Evolutionary conservation across 2,888 invertebrate genomes (phyloP), one percentile per base, ranked within the genome.

Genomic region (Yponomeuta cagnagella): DNA sequence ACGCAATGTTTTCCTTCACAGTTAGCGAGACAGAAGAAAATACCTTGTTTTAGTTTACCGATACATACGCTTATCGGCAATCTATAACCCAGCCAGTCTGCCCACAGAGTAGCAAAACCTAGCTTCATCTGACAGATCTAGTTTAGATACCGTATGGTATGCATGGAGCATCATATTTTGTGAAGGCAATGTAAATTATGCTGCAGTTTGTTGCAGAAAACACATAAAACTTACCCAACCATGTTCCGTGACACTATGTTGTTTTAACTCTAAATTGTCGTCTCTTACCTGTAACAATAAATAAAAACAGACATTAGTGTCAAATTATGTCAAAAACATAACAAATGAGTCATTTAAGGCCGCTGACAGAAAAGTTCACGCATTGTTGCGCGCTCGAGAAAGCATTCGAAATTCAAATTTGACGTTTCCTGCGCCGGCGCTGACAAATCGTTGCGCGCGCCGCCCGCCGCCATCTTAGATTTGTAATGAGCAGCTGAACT

Each of bases 251-350:
- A 58, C 6, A 58, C 2, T 63, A 10, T 65, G 30, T 10, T 65
- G 65, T 8, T 30, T 33, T 65, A 33, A 65, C 1, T 4, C 10
- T 30, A 33, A 65, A 65, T 10, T 23, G 30, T 65, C n/a, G 43
- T 58, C 65, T 65, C 71, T 72, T 74, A 74, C 74, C 74, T 74
- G 74, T 68, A 74, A 74, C 72, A 74, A 74, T 58, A 70, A 70
- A 72, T 66, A 72, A 64, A 31, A 52, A 43, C 77, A 76, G 73
- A 70, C 75, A 76, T 72, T 71, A 67, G 31, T 30, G 31, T 64
- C 37, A 67, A 67, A 68, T 43, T 48, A 68, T 68, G n/a, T n/a
- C 23, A 23, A 43, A 68, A 43, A n/a, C 23, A 37, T 23, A 52
- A 10, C 52, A 48, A 23, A 52, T 67, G 67, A 67, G 15, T 67